Conservation (phyloP, 2,113 vertebrate species). For the Condylura cristata region DNA sequence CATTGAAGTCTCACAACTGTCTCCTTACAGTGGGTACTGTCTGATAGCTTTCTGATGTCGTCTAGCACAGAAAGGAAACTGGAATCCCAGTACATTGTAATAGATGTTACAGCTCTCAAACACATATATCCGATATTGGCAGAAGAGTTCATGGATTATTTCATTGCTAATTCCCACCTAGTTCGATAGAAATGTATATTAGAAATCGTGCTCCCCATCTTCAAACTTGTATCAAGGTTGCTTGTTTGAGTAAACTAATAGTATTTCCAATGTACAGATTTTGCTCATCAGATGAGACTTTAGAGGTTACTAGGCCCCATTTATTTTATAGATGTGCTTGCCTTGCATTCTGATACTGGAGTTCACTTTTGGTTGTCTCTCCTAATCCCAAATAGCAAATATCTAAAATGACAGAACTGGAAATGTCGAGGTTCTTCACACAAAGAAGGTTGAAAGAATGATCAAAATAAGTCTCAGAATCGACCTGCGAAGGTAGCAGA, state of each 20-base stretch:
- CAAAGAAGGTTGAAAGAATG: background rate
- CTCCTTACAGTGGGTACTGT: constrained; percentile 60
- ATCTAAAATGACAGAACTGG: background rate
- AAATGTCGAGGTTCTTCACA: background rate
- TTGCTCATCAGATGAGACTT: background rate
- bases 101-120: constrained; percentile 54
- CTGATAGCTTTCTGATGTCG: constrained; percentile 26
- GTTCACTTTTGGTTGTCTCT: background rate
- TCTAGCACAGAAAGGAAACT: constrained; percentile 69
- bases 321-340: background rate
- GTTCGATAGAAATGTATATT: constrained; percentile 25
- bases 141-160: constrained; percentile 47
- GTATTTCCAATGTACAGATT: background rate
- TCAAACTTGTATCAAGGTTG: background rate
- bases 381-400: background rate
- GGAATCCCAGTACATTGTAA: constrained; percentile 50
- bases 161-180: constrained; percentile 8
- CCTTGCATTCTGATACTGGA: background rate
- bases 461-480: background rate
- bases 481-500: background rate
- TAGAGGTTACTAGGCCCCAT: background rate
- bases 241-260: constrained; percentile 8
- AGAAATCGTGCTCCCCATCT: background rate
- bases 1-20: constrained; percentile 62
- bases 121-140: constrained; percentile 31